Evolutionary conservation across 2,113 vertebrate species (phyloP).

Genomic region (Halichoerus grypus): DNA sequence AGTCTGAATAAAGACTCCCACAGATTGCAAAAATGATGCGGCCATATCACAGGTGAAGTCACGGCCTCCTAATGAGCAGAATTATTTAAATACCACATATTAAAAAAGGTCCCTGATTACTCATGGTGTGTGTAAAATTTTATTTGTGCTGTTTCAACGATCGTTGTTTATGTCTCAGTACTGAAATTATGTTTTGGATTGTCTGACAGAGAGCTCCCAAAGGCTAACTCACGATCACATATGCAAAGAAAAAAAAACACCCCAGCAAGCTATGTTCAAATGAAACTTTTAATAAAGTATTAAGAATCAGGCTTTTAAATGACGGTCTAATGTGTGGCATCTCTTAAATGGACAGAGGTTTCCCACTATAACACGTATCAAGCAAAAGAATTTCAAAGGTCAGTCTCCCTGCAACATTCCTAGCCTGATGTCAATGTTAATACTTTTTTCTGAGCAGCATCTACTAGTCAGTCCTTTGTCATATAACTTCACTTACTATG

Average conservation of each 20-base stretch:
- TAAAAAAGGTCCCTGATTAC: conserved; percentile 36
- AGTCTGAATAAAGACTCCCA: conserved; percentile 13
- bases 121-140: neutral
- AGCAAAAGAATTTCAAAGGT: conserved; percentile 64
- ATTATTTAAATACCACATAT: conserved; percentile 42
- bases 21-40: conserved; percentile 29
- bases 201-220: conserved; percentile 49
- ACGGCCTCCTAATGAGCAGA: neutral
- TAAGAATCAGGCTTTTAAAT: conserved; percentile 58
- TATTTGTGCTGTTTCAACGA: neutral
- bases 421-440: neutral
- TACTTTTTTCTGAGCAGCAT: conserved; percentile 57
- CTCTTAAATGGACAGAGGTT: conserved; percentile 57
- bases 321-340: conserved; percentile 14
- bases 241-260: neutral
- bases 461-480: conserved; percentile 75
- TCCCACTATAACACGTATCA: neutral
- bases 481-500: conserved; percentile 51
- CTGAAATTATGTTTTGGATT: neutral
- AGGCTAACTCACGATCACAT: conserved; percentile 16
- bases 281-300: conserved; percentile 57
- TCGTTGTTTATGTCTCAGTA: neutral
- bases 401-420: conserved; percentile 53
- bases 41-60: neutral
- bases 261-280: conserved; percentile 52